These are phyloP conservation scores for Tridacna gigas DNA, from an alignment of 2,888 invertebrate species.

Conservation along the genomic window DNA sequence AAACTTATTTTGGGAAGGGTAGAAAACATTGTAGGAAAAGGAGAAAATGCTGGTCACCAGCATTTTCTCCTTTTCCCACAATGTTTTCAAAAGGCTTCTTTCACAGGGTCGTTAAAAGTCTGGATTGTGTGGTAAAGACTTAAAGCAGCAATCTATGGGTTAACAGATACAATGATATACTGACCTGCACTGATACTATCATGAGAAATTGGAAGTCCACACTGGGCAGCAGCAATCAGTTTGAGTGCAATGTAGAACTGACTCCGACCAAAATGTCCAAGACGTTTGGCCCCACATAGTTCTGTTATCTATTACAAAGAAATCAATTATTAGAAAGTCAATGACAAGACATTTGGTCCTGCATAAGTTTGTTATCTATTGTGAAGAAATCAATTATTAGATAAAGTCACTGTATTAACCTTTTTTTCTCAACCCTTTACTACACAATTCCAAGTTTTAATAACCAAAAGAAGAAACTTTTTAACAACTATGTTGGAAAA, in stretches of 20 bases:
- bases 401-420: no score
- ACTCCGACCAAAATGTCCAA: constrained; percentile 85
- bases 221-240: constrained; percentile 84
- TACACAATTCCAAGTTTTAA: no score
- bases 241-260: constrained; percentile 86
- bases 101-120: neutral
- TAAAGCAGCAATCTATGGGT: no score
- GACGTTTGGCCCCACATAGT: constrained; percentile 84
- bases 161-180: neutral
- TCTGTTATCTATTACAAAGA: constrained; percentile 83
- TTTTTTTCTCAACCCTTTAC: no score
- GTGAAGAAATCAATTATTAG: no score
- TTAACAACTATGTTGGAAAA: no score
- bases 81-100: neutral
- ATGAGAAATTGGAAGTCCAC: constrained; percentile 82
- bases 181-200: constrained; percentile 83
- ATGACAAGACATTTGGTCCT: no score
- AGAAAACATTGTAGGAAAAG: neutral
- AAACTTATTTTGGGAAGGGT: neutral
- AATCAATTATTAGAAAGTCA: neutral
- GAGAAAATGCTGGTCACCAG: neutral
- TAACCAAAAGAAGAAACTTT: no score
- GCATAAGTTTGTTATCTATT: no score
- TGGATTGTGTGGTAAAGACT: neutral
- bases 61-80: constrained; percentile 3